A percentile compares a stretch with the other conserved stretches of the same genome.
Conservation (phyloP, 2,888 invertebrate genomes). For the Ceratothoa steindachneri region DNA sequence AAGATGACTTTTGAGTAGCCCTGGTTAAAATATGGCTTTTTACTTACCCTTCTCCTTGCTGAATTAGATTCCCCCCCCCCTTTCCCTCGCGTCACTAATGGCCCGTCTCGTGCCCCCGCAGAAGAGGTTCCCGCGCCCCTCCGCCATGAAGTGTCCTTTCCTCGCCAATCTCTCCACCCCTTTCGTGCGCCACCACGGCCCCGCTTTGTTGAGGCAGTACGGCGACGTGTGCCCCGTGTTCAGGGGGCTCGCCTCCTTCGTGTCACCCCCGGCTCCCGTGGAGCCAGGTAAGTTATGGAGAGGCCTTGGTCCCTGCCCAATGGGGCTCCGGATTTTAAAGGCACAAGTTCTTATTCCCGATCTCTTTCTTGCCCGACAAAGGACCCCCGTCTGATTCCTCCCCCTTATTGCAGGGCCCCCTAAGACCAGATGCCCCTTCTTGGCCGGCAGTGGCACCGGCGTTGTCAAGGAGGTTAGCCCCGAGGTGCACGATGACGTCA, state of each 20-base stretch:
- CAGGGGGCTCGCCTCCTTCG: not conserved
- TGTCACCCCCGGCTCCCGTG: not conserved
- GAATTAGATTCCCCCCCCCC: no score
- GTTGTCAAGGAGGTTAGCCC: constrained; percentile 1
- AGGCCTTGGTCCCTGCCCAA: not conserved
- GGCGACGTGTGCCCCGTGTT: constrained; percentile 39
- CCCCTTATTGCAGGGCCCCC: not conserved
- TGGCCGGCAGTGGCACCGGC: not conserved
- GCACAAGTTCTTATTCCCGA: not conserved
- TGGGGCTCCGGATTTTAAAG: not conserved
- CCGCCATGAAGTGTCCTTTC: constrained; percentile 40
- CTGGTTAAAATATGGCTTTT: no score
- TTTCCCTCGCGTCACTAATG: not conserved
- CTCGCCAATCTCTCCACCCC: constrained; percentile 33
- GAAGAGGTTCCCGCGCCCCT: no score
- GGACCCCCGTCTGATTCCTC: not conserved
- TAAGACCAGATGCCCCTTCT: not conserved
- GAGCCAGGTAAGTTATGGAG: not conserved
- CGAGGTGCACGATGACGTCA: constrained; percentile 13
- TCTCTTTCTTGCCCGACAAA: not conserved
- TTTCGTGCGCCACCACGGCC: constrained; percentile 30
- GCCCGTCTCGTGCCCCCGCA: no score
- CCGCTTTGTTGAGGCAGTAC: constrained; percentile 27
- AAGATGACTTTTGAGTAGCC: no score
- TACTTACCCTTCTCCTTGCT: no score